A percentile compares a stretch with the other conserved stretches of the same genome.
These are phyloP conservation scores for Lasioglossum figueresi DNA, from an alignment of 2,888 invertebrate species.

Conservation along the genomic window DNA sequence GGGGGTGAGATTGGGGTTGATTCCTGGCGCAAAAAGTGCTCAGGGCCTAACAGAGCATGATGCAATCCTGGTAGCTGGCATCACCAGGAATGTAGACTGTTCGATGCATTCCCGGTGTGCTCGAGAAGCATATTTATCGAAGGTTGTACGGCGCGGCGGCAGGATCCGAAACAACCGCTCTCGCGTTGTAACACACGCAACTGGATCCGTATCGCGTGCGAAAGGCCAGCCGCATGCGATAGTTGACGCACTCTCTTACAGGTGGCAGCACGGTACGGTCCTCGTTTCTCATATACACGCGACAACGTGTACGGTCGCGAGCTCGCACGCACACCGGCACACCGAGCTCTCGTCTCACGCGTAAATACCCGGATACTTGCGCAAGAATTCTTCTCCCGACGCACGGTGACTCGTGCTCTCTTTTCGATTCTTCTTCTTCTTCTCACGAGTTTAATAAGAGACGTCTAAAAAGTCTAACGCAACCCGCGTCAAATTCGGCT, in stretches of 20 bases:
- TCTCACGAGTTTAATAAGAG: neutral
- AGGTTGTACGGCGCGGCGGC: neutral
- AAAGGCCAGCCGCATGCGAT: slow-evolving; percentile 62
- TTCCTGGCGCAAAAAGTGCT: neutral
- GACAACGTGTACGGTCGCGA: slow-evolving; percentile 12
- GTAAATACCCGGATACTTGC: slow-evolving; percentile 71
- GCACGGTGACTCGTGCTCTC: slow-evolving; percentile 61
- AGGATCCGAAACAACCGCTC: slow-evolving; percentile 28
- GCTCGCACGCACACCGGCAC: slow-evolving; percentile 20
- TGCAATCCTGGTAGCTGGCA: neutral
- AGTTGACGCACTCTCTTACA: slow-evolving; percentile 62
- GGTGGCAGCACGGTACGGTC: slow-evolving; percentile 73
- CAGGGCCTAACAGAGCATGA: neutral
- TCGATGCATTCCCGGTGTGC: neutral
- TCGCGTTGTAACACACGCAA: slow-evolving; percentile 57
- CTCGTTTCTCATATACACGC: slow-evolving; percentile 33
- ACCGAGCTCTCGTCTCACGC: slow-evolving; percentile 51
- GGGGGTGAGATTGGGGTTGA: neutral
- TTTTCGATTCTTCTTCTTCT: slow-evolving; percentile 38
- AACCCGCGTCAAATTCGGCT: neutral
- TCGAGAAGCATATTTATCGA: slow-evolving; percentile 1
- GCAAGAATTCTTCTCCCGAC: slow-evolving; percentile 69
- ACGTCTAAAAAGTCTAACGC: slow-evolving; percentile 22
- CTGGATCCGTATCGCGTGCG: slow-evolving; percentile 61
- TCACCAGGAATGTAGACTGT: neutral